Conservation (phyloP, 2,113 vertebrate species). For the Anarhynchus alexandrinus region DNA sequence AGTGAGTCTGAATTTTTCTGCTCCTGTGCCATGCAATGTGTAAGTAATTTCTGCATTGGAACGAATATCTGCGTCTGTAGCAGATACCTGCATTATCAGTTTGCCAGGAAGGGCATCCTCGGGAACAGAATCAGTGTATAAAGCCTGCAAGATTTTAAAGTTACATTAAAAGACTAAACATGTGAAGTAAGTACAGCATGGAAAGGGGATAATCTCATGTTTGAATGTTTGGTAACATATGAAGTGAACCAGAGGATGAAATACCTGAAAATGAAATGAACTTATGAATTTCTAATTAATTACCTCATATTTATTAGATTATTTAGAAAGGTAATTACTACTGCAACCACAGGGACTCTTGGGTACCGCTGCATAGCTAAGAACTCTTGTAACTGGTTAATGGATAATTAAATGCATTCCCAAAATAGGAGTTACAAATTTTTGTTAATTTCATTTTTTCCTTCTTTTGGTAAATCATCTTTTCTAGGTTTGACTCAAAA, state of each 20-base stretch:
- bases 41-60: slow-evolving; percentile 94
- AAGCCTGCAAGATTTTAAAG: slow-evolving; percentile 72
- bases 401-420: background rate
- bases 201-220: background rate
- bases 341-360: background rate
- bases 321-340: background rate
- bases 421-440: background rate
- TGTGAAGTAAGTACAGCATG: background rate
- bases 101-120: slow-evolving; percentile 87
- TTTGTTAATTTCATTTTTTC: background rate
- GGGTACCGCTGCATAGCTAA: background rate
- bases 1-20: slow-evolving; percentile 88
- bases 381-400: background rate
- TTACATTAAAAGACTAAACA: background rate
- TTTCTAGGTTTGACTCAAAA: background rate
- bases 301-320: background rate
- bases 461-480: background rate
- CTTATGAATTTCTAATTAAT: background rate
- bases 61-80: slow-evolving; percentile 91
- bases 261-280: background rate
- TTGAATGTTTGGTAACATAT: background rate
- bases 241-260: background rate
- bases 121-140: slow-evolving; percentile 85
- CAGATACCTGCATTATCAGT: slow-evolving; percentile 88
- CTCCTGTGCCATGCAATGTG: slow-evolving; percentile 83